A percentile compares a stretch with the other conserved stretches of the same genome.
Conservation (phyloP, 2,797 vertebrate genomes). For the Mycteria americana region DNA sequence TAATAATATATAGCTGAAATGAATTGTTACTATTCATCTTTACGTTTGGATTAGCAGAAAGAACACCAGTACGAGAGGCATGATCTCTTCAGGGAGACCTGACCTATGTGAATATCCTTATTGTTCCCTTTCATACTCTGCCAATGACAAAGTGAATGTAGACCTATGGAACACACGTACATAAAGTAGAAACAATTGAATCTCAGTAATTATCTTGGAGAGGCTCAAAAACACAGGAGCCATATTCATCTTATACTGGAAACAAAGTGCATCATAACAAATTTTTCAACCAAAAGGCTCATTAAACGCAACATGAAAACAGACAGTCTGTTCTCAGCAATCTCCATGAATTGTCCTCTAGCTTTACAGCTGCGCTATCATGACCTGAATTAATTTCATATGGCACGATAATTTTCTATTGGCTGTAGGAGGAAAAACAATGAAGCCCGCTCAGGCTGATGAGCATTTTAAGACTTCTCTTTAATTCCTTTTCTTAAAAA, state of each 20-base stretch:
- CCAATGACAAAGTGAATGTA: not conserved
- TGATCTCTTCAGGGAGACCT: not conserved
- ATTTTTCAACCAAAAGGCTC: not conserved
- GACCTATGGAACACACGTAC: not conserved
- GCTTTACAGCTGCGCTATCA: not conserved
- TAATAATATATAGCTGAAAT: slow-evolving; percentile 48
- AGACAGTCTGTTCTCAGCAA: not conserved
- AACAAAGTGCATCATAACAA: not conserved
- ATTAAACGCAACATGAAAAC: not conserved
- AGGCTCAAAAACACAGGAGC: not conserved
- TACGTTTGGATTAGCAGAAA: not conserved
- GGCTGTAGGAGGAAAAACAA: not conserved
- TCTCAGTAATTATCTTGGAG: not conserved
- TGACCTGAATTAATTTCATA: slow-evolving; percentile 3
- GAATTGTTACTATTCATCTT: slow-evolving; percentile 39
- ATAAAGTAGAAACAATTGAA: not conserved
- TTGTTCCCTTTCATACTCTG: not conserved
- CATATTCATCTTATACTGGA: not conserved
- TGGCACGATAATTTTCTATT: not conserved
- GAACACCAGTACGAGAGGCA: not conserved
- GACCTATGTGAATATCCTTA: not conserved
- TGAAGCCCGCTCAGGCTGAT: not conserved
- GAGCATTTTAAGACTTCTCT: not conserved
- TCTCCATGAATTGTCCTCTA: not conserved
- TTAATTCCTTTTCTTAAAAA: not conserved